phyloP scores from a whole-genome alignment of 2,888 invertebrate species.

The Mechanitis messenoides region DNA sequence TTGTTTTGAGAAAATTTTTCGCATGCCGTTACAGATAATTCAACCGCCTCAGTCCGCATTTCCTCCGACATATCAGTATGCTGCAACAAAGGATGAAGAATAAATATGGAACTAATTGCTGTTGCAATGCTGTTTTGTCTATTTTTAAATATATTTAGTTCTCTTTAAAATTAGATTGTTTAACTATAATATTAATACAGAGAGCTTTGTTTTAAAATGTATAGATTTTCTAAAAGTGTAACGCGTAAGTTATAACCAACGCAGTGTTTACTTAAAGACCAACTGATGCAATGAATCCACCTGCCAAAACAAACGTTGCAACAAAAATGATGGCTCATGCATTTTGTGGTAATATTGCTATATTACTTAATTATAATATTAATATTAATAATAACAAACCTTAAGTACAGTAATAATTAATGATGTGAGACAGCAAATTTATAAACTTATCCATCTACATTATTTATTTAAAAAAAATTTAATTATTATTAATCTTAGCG shows the following conservation, averaged over 20 bases:
- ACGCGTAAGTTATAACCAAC: neutral
- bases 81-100: conserved; percentile 63
- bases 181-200: no score
- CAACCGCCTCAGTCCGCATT: conserved; percentile 92
- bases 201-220: no score
- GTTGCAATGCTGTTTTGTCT: no score
- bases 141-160: no score
- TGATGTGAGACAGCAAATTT: no score
- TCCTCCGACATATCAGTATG: conserved; percentile 96
- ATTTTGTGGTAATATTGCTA: neutral
- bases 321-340: neutral
- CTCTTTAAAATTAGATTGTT: no score
- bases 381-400: neutral
- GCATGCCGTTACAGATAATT: conserved; percentile 93
- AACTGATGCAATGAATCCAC: conserved; percentile 35
- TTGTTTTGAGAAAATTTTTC: conserved; percentile 93
- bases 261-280: conserved; percentile 17
- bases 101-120: neutral
- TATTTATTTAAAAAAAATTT: no score
- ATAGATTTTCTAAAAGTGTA: neutral
- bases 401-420: no score
- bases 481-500: no score
- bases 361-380: neutral
- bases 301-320: conserved; percentile 58
- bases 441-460: no score